Evolutionary conservation across 2,888 invertebrate species (phyloP).

Genomic region (Carcina quercana): DNA sequence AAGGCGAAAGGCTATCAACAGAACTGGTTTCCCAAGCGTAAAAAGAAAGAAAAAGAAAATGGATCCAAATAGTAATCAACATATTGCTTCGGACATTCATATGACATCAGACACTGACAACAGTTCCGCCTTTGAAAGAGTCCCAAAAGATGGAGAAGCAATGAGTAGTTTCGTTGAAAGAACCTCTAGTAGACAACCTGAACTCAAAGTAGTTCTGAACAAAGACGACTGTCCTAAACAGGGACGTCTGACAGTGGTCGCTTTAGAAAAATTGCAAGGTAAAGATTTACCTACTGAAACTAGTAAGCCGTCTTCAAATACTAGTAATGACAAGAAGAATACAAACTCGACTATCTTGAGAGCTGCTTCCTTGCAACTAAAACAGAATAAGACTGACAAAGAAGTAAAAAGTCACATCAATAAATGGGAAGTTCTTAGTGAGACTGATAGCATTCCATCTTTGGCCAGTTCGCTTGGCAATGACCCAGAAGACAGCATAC

Average conservation of each 20-base stretch:
- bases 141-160: slow-evolving; percentile 81
- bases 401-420: slow-evolving; percentile 57
- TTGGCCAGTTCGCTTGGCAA: slow-evolving; percentile 60
- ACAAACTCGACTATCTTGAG: slow-evolving; percentile 48
- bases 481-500: slow-evolving; percentile 76
- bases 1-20: slow-evolving; percentile 85
- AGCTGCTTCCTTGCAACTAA: slow-evolving; percentile 59
- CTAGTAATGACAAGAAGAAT: slow-evolving; percentile 38
- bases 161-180: slow-evolving; percentile 79
- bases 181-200: slow-evolving; percentile 60
- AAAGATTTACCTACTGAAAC: slow-evolving; percentile 44
- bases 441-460: slow-evolving; percentile 75
- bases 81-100: slow-evolving; percentile 44
- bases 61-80: slow-evolving; percentile 34
- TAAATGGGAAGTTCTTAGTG: slow-evolving; percentile 76
- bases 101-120: slow-evolving; percentile 59
- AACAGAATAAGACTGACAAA: slow-evolving; percentile 55
- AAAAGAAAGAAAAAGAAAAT: slow-evolving; percentile 87
- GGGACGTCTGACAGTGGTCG: slow-evolving; percentile 75
- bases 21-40: slow-evolving; percentile 90
- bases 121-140: slow-evolving; percentile 76
- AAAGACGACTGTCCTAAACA: slow-evolving; percentile 68
- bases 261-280: slow-evolving; percentile 75
- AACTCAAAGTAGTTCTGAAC: slow-evolving; percentile 64
- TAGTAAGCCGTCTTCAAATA: slow-evolving; percentile 28